These are phyloP conservation scores for Planococcus citri DNA, from an alignment of 1,140 invertebrate genomes.

Conservation along the genomic window DNA sequence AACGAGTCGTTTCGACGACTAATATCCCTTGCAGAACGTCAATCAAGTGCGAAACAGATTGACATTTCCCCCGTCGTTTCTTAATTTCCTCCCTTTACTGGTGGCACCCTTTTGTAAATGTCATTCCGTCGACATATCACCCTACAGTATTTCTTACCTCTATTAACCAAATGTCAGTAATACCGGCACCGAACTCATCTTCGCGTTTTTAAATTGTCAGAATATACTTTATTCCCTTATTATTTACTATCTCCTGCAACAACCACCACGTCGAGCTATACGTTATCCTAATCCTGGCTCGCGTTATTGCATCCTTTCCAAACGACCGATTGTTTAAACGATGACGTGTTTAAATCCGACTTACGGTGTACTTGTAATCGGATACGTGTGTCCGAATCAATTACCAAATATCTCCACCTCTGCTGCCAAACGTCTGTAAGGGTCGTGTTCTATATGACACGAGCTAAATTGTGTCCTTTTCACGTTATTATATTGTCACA, in stretches of 20 bases:
- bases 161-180: conserved; percentile 19
- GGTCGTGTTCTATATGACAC: too few species aligned
- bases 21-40: conserved; percentile 12
- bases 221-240: background rate
- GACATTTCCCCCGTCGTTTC: conserved; percentile 12
- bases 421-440: too few species aligned
- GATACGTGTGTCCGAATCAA: too few species aligned
- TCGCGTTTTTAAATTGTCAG: conserved; percentile 18
- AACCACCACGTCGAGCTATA: too few species aligned
- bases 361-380: too few species aligned
- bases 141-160: conserved; percentile 16
- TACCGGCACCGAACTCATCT: conserved; percentile 5
- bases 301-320: background rate
- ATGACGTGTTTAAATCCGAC: too few species aligned
- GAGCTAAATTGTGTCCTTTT: too few species aligned
- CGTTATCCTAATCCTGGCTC: background rate
- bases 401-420: too few species aligned
- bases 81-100: conserved; percentile 4
- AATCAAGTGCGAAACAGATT: conserved; percentile 17
- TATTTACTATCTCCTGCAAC: background rate
- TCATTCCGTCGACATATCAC: conserved; percentile 17
- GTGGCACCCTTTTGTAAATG: conserved; percentile 9
- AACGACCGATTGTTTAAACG: too few species aligned
- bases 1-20: conserved; percentile 10
- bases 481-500: too few species aligned